phyloP scores from a whole-genome alignment of 2,797 vertebrate species.

The Lophotriccus pileatus region DNA sequence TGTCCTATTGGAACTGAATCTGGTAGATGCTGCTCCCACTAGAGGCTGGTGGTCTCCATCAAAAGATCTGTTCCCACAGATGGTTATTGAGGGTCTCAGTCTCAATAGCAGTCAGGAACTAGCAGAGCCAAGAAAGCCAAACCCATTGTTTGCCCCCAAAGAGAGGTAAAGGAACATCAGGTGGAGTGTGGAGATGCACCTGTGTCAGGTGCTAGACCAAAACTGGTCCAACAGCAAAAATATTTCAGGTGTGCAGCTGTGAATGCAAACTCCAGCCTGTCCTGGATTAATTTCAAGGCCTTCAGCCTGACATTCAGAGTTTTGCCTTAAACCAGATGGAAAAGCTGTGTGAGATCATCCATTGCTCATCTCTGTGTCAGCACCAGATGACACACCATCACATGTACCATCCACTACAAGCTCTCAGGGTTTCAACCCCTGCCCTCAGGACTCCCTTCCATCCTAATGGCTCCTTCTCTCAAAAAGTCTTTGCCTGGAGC shows the following conservation, averaged over 20 bases:
- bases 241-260: neutral
- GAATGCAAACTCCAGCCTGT: neutral
- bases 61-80: neutral
- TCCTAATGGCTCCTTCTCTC: neutral
- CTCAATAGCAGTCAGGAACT: neutral
- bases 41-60: neutral
- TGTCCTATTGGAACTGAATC: neutral
- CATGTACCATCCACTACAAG: neutral
- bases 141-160: neutral
- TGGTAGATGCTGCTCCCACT: neutral
- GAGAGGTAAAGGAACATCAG: neutral
- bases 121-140: neutral
- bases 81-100: neutral
- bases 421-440: neutral
- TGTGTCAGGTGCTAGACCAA: neutral
- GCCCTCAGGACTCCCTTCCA: slow-evolving; percentile 7
- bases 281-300: neutral
- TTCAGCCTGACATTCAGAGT: neutral
- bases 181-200: neutral
- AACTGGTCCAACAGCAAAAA: neutral
- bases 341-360: slow-evolving; percentile 13
- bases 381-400: slow-evolving; percentile 14
- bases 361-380: slow-evolving; percentile 36
- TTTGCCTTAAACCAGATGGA: slow-evolving; percentile 33
- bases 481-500: neutral